Evolutionary conservation across 1,140 invertebrate genomes (phyloP).

Genomic region (Spodoptera litura): DNA sequence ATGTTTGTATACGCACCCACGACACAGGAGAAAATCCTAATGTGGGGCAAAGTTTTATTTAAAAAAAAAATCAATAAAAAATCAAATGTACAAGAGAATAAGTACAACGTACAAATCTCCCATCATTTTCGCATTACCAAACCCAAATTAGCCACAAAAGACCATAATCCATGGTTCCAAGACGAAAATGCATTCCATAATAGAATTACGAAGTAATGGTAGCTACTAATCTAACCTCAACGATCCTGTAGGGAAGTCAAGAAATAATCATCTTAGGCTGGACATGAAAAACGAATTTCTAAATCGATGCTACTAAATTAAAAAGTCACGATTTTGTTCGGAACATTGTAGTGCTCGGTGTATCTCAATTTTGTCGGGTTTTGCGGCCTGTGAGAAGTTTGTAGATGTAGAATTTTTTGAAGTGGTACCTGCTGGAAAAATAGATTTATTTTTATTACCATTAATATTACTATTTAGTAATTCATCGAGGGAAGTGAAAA

Average conservation of each 20-base stretch:
- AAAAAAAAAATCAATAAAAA: too few relatives aligned
- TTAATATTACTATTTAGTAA: too few relatives aligned
- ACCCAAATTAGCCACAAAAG: background rate
- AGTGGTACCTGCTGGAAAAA: background rate
- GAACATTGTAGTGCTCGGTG: background rate
- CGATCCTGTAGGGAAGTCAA: conserved; percentile 33
- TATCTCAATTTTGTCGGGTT: conserved; percentile 59
- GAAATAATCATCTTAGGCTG: conserved; percentile 48
- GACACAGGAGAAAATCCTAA: too few relatives aligned
- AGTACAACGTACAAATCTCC: too few relatives aligned
- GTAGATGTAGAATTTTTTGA: conserved; percentile 50
- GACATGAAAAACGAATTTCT: conserved; percentile 52
- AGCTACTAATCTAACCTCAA: conserved; percentile 59
- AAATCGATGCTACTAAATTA: conserved; percentile 36
- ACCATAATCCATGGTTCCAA: conserved; percentile 17
- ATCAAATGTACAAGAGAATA: too few relatives aligned
- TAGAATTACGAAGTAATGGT: conserved; percentile 57
- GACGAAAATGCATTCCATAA: conserved; percentile 13
- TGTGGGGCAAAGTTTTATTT: too few relatives aligned
- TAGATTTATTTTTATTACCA: too few relatives aligned
- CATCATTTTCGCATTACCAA: background rate
- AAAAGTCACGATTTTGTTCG: conserved; percentile 33
- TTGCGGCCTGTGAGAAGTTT: conserved; percentile 47
- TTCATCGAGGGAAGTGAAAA: too few relatives aligned
- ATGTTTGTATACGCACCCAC: too few relatives aligned